A percentile compares a stretch with the other conserved stretches of the same genome.
phyloP scores from a whole-genome alignment of 2,113 vertebrate genomes.

The Eudorcas thomsonii region DNA sequence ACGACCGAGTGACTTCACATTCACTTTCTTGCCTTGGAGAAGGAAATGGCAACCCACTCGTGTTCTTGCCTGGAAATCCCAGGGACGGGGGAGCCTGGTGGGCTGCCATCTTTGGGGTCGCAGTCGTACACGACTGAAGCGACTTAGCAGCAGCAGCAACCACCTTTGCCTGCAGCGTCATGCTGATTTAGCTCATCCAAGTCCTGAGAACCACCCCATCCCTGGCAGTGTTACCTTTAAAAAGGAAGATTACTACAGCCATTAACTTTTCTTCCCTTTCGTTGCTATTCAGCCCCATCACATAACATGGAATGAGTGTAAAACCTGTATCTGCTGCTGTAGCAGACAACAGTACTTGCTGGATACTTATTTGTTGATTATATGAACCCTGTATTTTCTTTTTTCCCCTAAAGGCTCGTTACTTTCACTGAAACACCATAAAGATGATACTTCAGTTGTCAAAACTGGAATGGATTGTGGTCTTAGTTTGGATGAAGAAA shows the following conservation, averaged over 20 bases:
- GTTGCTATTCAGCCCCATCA: neutral
- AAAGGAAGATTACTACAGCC: neutral
- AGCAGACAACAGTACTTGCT: neutral
- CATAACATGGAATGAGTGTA: neutral
- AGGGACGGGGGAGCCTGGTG: no score
- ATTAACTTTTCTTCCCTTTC: neutral
- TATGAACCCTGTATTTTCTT: neutral
- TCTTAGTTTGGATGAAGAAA: constrained; percentile 83
- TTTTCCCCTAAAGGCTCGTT: constrained; percentile 82
- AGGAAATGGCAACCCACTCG: no score
- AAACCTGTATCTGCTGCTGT: neutral
- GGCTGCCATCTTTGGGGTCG: no score
- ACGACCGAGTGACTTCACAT: no score
- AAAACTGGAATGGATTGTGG: constrained; percentile 95
- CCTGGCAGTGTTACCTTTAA: neutral
- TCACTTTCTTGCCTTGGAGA: no score
- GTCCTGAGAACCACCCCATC: neutral
- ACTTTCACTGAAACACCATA: constrained; percentile 91
- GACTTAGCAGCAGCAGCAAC: neutral
- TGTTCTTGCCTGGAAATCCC: no score
- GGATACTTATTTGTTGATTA: neutral
- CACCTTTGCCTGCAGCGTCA: neutral
- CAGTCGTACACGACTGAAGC: no score
- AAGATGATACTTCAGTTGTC: constrained; percentile 87
- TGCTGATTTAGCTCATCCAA: neutral